phyloP scores from a whole-genome alignment of 2,888 invertebrate species.

The Brassicogethes aeneus region DNA sequence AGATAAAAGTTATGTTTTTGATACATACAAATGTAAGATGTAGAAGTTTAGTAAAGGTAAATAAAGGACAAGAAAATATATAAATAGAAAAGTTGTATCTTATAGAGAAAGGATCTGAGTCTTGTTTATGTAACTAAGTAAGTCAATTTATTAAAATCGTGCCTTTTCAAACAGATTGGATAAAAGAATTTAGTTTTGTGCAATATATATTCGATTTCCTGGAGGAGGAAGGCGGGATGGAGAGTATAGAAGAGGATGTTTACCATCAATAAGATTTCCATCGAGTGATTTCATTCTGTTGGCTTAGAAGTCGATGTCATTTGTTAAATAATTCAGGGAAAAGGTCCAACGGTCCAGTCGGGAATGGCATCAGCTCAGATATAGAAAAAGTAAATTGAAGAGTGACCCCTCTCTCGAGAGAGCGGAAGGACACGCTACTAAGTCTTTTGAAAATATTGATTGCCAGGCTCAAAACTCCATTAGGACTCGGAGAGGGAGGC shows the following conservation, averaged over 20 bases:
- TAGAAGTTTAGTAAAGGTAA: too few species aligned
- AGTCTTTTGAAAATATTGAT: constrained; percentile 39
- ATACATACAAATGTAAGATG: too few species aligned
- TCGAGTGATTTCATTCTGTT: not conserved
- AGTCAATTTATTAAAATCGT: not conserved
- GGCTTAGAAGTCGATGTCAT: constrained; percentile 1
- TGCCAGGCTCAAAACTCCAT: constrained; percentile 44
- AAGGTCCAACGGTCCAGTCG: constrained; percentile 1
- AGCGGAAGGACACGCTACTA: constrained; percentile 6
- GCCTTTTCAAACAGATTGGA: not conserved
- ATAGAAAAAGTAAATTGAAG: constrained; percentile 3
- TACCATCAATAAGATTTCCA: not conserved
- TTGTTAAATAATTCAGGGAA: constrained; percentile 1
- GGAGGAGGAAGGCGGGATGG: too few species aligned
- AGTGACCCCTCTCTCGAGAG: not conserved
- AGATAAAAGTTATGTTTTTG: too few species aligned
- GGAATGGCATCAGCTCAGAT: not conserved
- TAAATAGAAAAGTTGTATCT: too few species aligned
- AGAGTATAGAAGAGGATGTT: too few species aligned
- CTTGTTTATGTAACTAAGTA: too few species aligned
- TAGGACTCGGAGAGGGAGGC: constrained; percentile 40
- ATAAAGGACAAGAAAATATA: too few species aligned
- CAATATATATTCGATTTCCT: not conserved
- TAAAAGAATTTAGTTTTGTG: not conserved
- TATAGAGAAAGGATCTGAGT: too few species aligned